Evolutionary conservation across 2,797 vertebrate genomes (phyloP), one percentile per base, ranked within the genome.

Genomic region (Myotis planiceps): DNA sequence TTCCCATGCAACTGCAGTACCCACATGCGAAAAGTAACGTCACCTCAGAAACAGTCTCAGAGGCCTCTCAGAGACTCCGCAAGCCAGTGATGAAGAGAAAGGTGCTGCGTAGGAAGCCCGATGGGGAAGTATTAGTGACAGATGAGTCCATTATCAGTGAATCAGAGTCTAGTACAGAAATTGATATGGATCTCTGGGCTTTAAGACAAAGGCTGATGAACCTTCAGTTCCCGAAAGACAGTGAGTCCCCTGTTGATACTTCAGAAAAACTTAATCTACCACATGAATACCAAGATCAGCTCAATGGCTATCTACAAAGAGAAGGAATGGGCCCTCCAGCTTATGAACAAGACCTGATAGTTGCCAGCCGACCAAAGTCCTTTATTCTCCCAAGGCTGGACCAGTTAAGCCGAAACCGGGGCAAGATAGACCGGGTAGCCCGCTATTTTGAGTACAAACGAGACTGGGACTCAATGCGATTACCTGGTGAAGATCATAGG

Each of bases 61-160:
- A 95, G 72, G 12, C 16, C 19, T 96, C 96, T n/a, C 94, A 51
- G 25, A 87, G 82, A 83, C 1, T 32, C 39, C 97, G 53, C 88
- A 97, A 66, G 84, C 21, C 96, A 88, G 80, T 95, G 5, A 98
- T 99, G 97, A 99, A 98, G 69, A 98, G 98, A 95, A 99, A 99
- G 58, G 99, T 99, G 75, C 97, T 99, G 89, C 97, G 99, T 8
- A 98, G 25, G 95, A 98, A 90, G 63, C 97, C 98, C 0, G 97
- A 95, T 0, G 98, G 99, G 23, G 96, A 96, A 34, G 97, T 98
- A 0, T 92, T 98, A 69, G 95, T 99, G 55, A 98, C 94, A 0
- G 96, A 99, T 0, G 98, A 99, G 81, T 98, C 98, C 0, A 7
- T 82, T 4, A 34, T 39, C 47, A 97, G 95, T 4, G 92, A 97